These are phyloP conservation scores for Oncorhynchus clarkii DNA, from an alignment of 2,113 vertebrate species.

Conservation along the genomic window DNA sequence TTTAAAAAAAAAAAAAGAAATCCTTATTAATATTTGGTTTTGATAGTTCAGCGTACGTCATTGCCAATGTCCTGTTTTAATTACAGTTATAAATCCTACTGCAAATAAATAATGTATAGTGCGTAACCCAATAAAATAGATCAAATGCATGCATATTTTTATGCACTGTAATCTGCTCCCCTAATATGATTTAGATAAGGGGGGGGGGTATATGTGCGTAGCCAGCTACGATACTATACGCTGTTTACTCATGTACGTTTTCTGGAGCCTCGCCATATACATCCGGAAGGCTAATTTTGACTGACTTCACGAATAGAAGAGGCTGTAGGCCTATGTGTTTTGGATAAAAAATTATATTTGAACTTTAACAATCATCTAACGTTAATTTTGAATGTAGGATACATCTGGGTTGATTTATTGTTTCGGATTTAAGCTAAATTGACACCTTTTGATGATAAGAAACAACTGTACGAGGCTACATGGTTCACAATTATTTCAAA, in stretches of 20 bases:
- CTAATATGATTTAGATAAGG: too few relatives aligned
- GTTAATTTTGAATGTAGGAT: background rate
- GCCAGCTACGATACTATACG: background rate
- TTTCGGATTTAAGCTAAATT: background rate
- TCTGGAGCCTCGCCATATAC: background rate
- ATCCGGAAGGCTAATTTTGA: background rate
- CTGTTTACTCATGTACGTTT: background rate
- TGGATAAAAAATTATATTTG: background rate
- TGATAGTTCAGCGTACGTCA: background rate
- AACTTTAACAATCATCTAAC: background rate
- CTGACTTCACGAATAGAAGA: background rate
- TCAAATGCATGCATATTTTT: background rate
- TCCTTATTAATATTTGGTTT: background rate
- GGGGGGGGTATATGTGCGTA: background rate
- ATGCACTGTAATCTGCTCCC: background rate
- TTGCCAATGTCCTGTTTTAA: background rate
- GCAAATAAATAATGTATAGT: too few relatives aligned
- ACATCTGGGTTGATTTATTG: background rate
- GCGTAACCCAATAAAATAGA: background rate
- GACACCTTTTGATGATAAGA: background rate
- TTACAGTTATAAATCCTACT: too few relatives aligned
- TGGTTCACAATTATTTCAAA: background rate
- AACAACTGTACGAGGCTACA: background rate
- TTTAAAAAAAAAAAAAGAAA: background rate
- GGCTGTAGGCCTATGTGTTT: background rate